These are phyloP conservation scores for Marronus borbonicus DNA, from an alignment of 2,888 invertebrate species.

Conservation along the genomic window DNA sequence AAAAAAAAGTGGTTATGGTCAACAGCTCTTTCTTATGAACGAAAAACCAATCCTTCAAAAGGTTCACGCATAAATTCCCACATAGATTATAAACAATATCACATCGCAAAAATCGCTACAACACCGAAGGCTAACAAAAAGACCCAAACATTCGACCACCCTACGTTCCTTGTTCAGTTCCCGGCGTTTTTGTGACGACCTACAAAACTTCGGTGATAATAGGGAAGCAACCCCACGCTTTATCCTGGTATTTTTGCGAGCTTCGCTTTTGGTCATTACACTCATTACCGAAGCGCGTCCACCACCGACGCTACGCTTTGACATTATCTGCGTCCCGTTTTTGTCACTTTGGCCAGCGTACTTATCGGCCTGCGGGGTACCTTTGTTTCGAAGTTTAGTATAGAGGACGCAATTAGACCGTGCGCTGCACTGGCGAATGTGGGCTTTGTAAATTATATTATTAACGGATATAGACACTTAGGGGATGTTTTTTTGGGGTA, in stretches of 20 bases:
- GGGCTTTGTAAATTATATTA: not conserved
- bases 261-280: not conserved
- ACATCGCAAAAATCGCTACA: no score
- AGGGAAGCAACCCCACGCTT: not conserved
- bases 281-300: not conserved
- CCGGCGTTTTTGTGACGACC: no score
- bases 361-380: not conserved
- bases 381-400: not conserved
- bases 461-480: not conserved
- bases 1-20: no score
- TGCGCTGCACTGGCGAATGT: not conserved
- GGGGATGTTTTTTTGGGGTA: not conserved
- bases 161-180: no score
- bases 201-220: not conserved
- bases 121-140: no score
- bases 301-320: not conserved
- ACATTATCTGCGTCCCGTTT: slow-evolving; percentile 1
- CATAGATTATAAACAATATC: no score
- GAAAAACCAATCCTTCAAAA: no score
- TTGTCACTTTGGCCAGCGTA: not conserved
- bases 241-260: not conserved
- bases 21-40: no score
- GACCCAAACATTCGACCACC: no score
- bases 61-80: no score
- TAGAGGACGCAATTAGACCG: not conserved